Evolutionary conservation across 2,113 vertebrate species (phyloP).

Genomic region (Brachirus orientalis): DNA sequence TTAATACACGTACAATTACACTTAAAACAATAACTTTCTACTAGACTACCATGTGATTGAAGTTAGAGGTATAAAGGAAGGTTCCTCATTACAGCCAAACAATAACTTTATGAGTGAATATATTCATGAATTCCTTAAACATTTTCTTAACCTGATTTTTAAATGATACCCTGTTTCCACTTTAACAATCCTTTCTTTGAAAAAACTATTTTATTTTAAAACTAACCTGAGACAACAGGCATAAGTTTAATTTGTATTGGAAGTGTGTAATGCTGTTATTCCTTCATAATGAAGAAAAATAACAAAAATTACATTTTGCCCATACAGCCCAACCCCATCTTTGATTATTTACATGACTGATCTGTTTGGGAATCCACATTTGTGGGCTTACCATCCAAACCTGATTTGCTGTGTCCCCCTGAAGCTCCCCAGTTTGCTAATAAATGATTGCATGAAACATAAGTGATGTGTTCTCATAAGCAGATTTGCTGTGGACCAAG

Average conservation of each 20-base stretch:
- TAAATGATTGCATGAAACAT: slow-evolving; percentile 82
- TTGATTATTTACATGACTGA: slow-evolving; percentile 26
- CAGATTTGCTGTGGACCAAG: slow-evolving; percentile 52
- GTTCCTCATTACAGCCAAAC: background rate
- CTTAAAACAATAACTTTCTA: background rate
- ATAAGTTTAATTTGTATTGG: slow-evolving; percentile 20
- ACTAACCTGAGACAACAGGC: background rate
- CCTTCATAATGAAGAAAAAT: slow-evolving; percentile 27
- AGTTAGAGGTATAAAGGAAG: background rate
- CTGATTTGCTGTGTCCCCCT: slow-evolving; percentile 83
- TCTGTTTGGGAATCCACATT: slow-evolving; percentile 34
- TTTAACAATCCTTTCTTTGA: background rate
- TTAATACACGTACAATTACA: background rate
- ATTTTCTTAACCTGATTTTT: slow-evolving; percentile 2
- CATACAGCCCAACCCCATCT: background rate
- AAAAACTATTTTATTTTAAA: slow-evolving; percentile 1
- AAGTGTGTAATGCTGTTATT: slow-evolving; percentile 10
- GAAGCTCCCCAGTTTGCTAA: slow-evolving; percentile 80
- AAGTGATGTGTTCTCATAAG: slow-evolving; percentile 66
- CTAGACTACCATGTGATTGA: background rate
- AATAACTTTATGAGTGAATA: background rate
- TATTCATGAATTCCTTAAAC: too few relatives aligned
- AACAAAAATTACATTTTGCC: slow-evolving; percentile 23
- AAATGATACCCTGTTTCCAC: background rate
- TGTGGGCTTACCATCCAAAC: slow-evolving; percentile 79